Base-by-base conservation (phyloP, 2,797 vertebrate genomes). In the Girardinus metallicus region DNA sequence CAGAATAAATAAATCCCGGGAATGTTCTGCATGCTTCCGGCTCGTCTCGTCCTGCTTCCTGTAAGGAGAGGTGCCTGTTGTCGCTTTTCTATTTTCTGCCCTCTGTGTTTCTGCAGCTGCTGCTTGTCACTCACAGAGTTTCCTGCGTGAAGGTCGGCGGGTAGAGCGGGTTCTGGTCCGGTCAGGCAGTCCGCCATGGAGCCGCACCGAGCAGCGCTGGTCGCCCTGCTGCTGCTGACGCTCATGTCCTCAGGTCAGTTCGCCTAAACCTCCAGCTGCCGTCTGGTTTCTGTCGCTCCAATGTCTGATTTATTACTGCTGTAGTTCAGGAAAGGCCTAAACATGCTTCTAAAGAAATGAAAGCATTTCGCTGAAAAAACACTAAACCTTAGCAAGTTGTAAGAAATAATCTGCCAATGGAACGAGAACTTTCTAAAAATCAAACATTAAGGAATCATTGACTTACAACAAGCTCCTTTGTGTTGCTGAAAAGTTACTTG, bases 41-140 rank as follows among this genome's bases (percentile, higher is more conserved):
- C 53, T 41, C 26, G 66, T 26, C 72, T 31, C 31, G 41, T 66
- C 66, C 16, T 72, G 76, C 3, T 77, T 77, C 82, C 77, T 12
- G 49, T 51, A 1, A 79, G 39, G 51, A 55, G 49, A 4, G 46
- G 15, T 5, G 80, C 62, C 81, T 31, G 57, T 43, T 75, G 34
- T 60, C 75, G 77, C 34, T 83, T 83, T 93, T 91, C 91, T 95
- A 94, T 95, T 92, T 93, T 89, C 83, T 91, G 46, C 80, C 75
- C 15, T 66, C 34, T 1, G 57, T 88, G 81, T 90, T 81, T 80
- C 85, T 82, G 85, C 95, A 96, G 94, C 95, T 96, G 96, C 88
- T 41, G 60, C 86, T 74, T 64, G 89, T 93, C 93, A 79, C 53
- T 94, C 94, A 60, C 51, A 89, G 87, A 15, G 12, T 10, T 6